A percentile compares a stretch with the other conserved stretches of the same genome.
Evolutionary conservation across 2,888 invertebrate genomes (phyloP).

Genomic region (Pherbina coryleti): DNA sequence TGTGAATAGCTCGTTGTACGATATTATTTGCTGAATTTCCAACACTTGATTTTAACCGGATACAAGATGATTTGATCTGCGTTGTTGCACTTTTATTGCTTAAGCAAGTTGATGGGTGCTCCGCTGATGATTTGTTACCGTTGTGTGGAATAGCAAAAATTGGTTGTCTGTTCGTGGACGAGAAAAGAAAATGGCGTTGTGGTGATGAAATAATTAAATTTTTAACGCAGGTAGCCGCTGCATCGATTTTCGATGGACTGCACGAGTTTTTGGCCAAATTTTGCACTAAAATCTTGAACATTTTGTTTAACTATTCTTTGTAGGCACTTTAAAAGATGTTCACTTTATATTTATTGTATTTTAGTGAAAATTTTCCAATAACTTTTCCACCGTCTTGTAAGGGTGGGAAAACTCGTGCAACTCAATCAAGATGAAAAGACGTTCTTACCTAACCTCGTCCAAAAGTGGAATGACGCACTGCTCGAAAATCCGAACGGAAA

Average conservation of each 20-base stretch:
- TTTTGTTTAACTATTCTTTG: slow-evolving; percentile 19
- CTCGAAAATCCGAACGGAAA: slow-evolving; percentile 24
- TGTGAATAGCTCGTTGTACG: slow-evolving; percentile 41
- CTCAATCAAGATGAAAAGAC: slow-evolving; percentile 46
- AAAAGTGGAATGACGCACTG: slow-evolving; percentile 62
- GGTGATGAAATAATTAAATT: slow-evolving; percentile 62
- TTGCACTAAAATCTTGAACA: slow-evolving; percentile 60
- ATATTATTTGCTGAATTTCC: slow-evolving; percentile 18
- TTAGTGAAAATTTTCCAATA: slow-evolving; percentile 33
- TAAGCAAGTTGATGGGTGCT: background rate
- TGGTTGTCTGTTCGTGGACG: slow-evolving; percentile 61
- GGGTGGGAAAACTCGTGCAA: slow-evolving; percentile 54
- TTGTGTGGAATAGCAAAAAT: slow-evolving; percentile 57
- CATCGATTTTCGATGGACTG: slow-evolving; percentile 40
- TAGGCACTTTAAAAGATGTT: slow-evolving; percentile 20
- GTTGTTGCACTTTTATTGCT: background rate
- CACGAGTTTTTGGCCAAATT: slow-evolving; percentile 59
- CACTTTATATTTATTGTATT: slow-evolving; percentile 34
- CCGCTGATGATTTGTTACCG: slow-evolving; percentile 14
- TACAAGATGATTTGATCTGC: background rate
- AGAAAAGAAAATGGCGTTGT: slow-evolving; percentile 67
- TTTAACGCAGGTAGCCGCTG: slow-evolving; percentile 56
- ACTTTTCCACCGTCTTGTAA: slow-evolving; percentile 9
- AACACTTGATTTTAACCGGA: slow-evolving; percentile 7
- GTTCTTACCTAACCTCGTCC: slow-evolving; percentile 69